Percentiles rank a stretch among this genome's conserved stretches.
These are phyloP conservation scores for Hyaena hyaena DNA, from an alignment of 2,113 vertebrate genomes.

Conservation along the genomic window DNA sequence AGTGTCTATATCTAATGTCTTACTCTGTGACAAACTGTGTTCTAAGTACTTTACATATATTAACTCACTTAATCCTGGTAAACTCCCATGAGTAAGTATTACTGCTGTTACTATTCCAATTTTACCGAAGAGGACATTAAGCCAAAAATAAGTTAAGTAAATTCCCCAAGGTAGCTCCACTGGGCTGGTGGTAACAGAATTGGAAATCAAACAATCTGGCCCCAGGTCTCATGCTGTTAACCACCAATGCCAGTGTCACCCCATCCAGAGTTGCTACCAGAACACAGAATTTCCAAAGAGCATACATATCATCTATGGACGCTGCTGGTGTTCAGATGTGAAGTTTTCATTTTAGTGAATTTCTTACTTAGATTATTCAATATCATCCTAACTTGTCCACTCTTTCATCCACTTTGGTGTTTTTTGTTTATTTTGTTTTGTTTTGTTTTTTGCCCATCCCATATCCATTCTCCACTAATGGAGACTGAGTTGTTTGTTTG, in stretches of 20 bases:
- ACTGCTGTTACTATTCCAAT: neutral
- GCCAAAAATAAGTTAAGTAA: neutral
- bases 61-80: neutral
- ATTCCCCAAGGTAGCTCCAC: neutral
- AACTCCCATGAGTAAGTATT: neutral
- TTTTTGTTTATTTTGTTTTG: neutral
- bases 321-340: neutral
- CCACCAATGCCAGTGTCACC: neutral
- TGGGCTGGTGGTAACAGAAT: neutral
- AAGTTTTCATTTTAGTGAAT: neutral
- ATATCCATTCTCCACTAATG: neutral
- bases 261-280: neutral
- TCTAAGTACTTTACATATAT: neutral
- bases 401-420: neutral
- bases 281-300: neutral
- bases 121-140: neutral
- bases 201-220: neutral
- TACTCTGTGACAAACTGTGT: neutral
- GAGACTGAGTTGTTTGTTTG: neutral
- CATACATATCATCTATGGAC: neutral
- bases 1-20: neutral
- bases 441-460: neutral
- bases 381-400: neutral
- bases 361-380: neutral
- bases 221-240: neutral